phyloP scores from a whole-genome alignment of 1,140 invertebrate genomes.

The Eupristina koningsbergeri region DNA sequence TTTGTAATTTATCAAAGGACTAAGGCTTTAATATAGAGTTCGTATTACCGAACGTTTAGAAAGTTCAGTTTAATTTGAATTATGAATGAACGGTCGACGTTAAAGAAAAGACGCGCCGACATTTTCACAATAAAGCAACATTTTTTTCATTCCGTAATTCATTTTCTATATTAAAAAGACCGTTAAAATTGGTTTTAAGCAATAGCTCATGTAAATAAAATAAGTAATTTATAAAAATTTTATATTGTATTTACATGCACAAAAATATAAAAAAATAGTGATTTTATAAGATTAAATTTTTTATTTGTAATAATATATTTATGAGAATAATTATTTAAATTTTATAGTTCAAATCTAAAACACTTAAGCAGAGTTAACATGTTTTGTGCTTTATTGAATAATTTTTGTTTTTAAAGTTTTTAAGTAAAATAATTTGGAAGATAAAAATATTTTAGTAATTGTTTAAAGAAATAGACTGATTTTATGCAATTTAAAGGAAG shows the following conservation, averaged over 20 bases:
- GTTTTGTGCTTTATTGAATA: too few relatives aligned
- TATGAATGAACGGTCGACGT: not conserved
- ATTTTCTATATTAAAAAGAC: not conserved
- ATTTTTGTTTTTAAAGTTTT: too few relatives aligned
- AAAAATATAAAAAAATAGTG: not conserved
- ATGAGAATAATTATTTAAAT: too few relatives aligned
- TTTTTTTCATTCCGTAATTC: not conserved
- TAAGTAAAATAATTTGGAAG: too few relatives aligned
- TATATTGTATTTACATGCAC: too few relatives aligned
- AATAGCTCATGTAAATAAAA: not conserved
- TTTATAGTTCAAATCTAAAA: too few relatives aligned
- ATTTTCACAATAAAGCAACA: not conserved
- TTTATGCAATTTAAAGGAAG: too few relatives aligned
- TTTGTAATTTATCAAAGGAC: conserved; percentile 44
- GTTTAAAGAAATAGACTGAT: too few relatives aligned
- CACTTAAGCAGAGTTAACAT: too few relatives aligned
- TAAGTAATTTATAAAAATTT: not conserved
- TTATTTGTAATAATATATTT: too few relatives aligned
- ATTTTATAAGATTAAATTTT: not conserved
- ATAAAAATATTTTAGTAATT: too few relatives aligned
- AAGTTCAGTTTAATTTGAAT: conserved; percentile 10
- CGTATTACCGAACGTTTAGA: conserved; percentile 15
- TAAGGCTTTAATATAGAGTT: conserved; percentile 40
- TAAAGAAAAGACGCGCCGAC: not conserved
- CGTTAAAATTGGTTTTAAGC: not conserved